Conservation (phyloP, 2,797 vertebrate species). For the Gymnodraco acuticeps region DNA sequence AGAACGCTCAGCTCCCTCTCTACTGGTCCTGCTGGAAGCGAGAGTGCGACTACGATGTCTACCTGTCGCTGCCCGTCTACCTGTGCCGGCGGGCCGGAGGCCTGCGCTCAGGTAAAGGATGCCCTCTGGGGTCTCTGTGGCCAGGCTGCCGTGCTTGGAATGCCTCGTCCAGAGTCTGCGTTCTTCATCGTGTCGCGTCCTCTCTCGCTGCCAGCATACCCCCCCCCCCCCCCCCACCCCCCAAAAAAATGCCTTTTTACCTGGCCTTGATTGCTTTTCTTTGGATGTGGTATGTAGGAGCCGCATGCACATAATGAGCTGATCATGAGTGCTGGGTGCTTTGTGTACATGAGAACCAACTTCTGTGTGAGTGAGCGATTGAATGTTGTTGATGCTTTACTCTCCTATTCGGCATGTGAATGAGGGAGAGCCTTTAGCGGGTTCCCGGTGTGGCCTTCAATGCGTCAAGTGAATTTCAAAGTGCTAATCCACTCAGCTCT, state of each 20-base stretch:
- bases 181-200: conserved; percentile 65
- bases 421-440: conserved; percentile 44
- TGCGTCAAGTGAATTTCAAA: conserved; percentile 50
- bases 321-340: conserved; percentile 48
- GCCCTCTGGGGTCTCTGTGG: conserved; percentile 60
- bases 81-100: conserved; percentile 88
- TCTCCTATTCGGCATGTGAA: conserved; percentile 46
- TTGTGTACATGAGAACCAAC: conserved; percentile 28
- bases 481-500: conserved; percentile 56
- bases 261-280: conserved; percentile 65
- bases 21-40: conserved; percentile 91
- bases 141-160: conserved; percentile 67
- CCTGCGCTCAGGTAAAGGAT: conserved; percentile 87
- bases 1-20: conserved; percentile 86
- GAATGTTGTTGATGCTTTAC: conserved; percentile 33
- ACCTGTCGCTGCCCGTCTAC: conserved; percentile 89
- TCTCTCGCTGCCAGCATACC: conserved; percentile 59
- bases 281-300: conserved; percentile 58
- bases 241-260: conserved; percentile 51
- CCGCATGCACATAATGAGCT: conserved; percentile 70
- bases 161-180: conserved; percentile 64
- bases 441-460: conserved; percentile 58
- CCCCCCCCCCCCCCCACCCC: background rate
- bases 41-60: conserved; percentile 89
- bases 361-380: conserved; percentile 35